Percentiles rank a stretch among this genome's conserved stretches.
These are phyloP conservation scores for Drosophila anomalipes DNA, from an alignment of 2,888 invertebrate species.

Conservation along the genomic window DNA sequence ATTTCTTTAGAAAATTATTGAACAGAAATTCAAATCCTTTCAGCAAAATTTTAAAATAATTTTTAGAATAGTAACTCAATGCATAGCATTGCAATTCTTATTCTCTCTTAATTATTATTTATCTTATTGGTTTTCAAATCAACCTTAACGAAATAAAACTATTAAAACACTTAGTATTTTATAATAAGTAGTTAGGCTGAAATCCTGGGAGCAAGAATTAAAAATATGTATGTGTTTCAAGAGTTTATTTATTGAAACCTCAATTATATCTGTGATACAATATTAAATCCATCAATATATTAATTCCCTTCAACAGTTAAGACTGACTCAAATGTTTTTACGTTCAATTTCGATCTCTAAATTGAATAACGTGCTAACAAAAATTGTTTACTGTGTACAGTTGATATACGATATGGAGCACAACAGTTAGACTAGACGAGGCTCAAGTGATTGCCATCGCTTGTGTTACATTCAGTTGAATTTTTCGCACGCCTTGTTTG, in stretches of 20 bases:
- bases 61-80: background rate
- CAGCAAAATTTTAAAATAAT: background rate
- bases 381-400: conserved; percentile 9
- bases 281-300: background rate
- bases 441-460: conserved; percentile 42
- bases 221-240: background rate
- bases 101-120: background rate
- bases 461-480: conserved; percentile 71
- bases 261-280: background rate
- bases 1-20: background rate
- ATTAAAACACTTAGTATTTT: background rate
- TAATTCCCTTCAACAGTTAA: background rate
- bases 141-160: background rate
- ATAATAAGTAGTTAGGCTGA: background rate
- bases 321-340: background rate
- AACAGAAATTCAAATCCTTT: background rate
- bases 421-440: background rate
- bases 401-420: background rate
- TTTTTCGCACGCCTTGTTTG: conserved; percentile 71
- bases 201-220: background rate
- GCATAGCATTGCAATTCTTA: background rate
- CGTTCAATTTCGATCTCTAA: background rate
- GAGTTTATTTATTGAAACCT: background rate
- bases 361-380: background rate
- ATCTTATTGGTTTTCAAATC: background rate